These are phyloP conservation scores for Petrolisthes manimaculis DNA, from an alignment of 2,888 invertebrate genomes.

Conservation along the genomic window DNA sequence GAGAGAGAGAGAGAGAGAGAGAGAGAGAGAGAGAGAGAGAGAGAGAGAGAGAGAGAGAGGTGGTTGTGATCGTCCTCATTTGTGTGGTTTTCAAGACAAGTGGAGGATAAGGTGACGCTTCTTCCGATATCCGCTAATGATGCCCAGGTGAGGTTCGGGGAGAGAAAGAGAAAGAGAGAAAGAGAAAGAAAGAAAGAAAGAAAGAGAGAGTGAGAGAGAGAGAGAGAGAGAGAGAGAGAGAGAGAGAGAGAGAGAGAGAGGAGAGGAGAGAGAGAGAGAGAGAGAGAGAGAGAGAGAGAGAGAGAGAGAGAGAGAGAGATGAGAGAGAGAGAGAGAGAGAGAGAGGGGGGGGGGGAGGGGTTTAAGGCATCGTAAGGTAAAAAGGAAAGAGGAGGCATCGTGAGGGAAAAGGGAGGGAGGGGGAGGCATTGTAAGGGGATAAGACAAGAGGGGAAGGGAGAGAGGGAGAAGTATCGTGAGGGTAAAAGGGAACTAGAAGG, in stretches of 20 bases:
- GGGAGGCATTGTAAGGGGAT: no score
- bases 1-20: neutral
- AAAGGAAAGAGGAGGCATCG: neutral
- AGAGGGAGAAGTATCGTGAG: neutral
- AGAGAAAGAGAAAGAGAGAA: neutral
- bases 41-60: neutral
- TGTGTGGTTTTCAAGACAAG: no score
- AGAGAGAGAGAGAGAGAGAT: neutral
- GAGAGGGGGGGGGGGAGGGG: neutral
- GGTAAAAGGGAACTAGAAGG: neutral
- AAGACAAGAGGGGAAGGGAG: neutral
- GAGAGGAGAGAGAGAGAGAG: neutral
- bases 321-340: neutral
- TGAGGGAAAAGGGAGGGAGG: neutral
- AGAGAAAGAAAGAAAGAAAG: neutral
- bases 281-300: neutral
- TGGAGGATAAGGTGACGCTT: no score
- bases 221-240: slow-evolving; percentile 18
- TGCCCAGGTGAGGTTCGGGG: neutral
- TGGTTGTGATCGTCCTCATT: no score
- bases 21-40: neutral
- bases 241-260: neutral
- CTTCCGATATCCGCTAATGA: no score
- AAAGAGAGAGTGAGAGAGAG: slow-evolving; percentile 3
- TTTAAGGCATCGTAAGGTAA: no score